phyloP scores from a whole-genome alignment of 2,888 invertebrate genomes.

The Biston stratarius region DNA sequence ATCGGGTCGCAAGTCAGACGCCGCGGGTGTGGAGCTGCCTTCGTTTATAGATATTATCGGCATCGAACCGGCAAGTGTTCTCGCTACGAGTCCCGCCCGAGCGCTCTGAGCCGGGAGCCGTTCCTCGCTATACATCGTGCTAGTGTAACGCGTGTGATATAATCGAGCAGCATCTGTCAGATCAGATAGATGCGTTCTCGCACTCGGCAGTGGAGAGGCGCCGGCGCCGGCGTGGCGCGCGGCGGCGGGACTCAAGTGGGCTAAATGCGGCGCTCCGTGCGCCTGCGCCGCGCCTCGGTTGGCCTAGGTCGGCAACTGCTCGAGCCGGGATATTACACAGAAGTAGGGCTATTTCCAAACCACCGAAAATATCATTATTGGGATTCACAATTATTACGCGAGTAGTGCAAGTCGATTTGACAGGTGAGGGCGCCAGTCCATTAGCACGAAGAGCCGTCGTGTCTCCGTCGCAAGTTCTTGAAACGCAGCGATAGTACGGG shows the following conservation, averaged over 20 bases:
- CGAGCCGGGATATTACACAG: not conserved
- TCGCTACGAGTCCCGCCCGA: too few relatives aligned
- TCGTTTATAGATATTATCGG: too few relatives aligned
- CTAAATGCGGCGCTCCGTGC: not conserved
- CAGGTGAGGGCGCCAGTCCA: too few relatives aligned
- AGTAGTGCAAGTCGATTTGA: too few relatives aligned
- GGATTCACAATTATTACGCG: not conserved
- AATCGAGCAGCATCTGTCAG: slow-evolving; percentile 18
- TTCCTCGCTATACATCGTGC: not conserved
- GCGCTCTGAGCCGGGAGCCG: too few relatives aligned
- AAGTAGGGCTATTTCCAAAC: not conserved
- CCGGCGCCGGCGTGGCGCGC: slow-evolving; percentile 4
- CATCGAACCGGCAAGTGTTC: too few relatives aligned
- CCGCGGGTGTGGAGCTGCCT: too few relatives aligned
- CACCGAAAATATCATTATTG: not conserved
- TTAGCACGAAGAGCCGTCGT: too few relatives aligned
- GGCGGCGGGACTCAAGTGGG: not conserved
- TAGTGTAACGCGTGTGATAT: not conserved
- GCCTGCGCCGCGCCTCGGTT: slow-evolving; percentile 1
- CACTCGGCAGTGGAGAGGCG: not conserved
- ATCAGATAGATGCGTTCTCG: slow-evolving; percentile 12
- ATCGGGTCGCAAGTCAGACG: too few relatives aligned
- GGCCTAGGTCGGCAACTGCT: slow-evolving; percentile 1
- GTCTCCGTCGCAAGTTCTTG: too few relatives aligned
- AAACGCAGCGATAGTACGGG: too few relatives aligned